phyloP scores from a whole-genome alignment of 2,888 invertebrate species.

The Trachelus stipa region DNA sequence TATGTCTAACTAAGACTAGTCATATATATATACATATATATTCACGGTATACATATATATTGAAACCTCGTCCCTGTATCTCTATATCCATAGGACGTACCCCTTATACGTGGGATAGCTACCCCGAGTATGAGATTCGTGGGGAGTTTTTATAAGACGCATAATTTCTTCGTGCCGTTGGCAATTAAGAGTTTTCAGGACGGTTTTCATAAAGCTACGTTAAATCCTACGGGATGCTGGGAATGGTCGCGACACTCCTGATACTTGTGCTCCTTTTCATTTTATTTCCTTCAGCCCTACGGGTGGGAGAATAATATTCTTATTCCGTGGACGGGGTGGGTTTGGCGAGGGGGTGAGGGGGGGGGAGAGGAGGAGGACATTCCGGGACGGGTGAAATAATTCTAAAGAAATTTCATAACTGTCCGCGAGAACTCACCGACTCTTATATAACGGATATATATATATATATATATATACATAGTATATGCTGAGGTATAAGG shows the following conservation, averaged over 20 bases:
- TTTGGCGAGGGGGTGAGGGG: too few species aligned
- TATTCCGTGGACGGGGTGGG: constrained; percentile 37
- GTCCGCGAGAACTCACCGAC: constrained; percentile 42
- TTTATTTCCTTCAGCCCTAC: neutral
- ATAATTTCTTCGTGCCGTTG: constrained; percentile 51
- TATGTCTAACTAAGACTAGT: neutral
- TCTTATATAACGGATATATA: constrained; percentile 37
- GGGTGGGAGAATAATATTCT: constrained; percentile 55
- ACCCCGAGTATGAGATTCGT: neutral
- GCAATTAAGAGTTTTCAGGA: constrained; percentile 63
- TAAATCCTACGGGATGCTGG: constrained; percentile 50
- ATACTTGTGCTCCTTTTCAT: constrained; percentile 1
- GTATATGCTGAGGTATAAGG: neutral
- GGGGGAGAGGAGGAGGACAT: constrained; percentile 29
- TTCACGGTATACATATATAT: too few species aligned
- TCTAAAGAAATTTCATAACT: constrained; percentile 65
- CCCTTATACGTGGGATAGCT: neutral
- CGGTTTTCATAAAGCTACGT: constrained; percentile 60
- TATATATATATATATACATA: too few species aligned
- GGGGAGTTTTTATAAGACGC: constrained; percentile 35
- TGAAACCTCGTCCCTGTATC: too few species aligned
- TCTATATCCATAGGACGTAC: neutral
- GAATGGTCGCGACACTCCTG: neutral
- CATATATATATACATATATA: neutral
- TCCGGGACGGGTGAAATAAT: constrained; percentile 57